Evolutionary conservation across 1,140 invertebrate species (phyloP).

Genomic region (Metopolophium dirhodum): DNA sequence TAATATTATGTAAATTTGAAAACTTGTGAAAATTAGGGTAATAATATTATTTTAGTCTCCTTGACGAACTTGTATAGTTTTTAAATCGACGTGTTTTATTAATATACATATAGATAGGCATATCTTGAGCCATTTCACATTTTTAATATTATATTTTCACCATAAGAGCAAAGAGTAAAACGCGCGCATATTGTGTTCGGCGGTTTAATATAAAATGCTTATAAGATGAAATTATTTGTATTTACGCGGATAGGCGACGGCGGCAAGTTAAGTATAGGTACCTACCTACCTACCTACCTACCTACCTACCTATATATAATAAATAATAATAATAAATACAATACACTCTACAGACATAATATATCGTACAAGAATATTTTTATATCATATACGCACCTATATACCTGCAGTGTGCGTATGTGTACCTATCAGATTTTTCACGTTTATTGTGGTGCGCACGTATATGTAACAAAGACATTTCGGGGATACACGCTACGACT

Average conservation of each 20-base stretch:
- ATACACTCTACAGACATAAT: neutral
- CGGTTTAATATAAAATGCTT: neutral
- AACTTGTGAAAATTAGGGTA: neutral
- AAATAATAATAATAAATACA: neutral
- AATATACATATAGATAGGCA: too few relatives aligned
- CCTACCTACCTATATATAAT: too few relatives aligned
- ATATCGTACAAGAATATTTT: neutral
- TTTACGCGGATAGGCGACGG: neutral
- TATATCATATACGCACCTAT: neutral
- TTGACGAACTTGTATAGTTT: neutral
- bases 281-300: too few relatives aligned
- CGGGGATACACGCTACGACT: neutral
- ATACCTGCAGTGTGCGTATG: neutral
- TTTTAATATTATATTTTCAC: neutral
- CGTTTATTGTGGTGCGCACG: neutral
- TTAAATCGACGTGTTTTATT: neutral
- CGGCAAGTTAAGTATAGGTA: neutral
- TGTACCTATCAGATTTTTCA: neutral
- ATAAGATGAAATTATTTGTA: neutral
- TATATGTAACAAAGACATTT: neutral
- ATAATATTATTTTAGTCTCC: neutral
- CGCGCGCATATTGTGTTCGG: neutral
- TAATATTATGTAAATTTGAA: neutral
- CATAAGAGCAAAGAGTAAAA: neutral
- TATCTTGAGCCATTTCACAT: neutral